Evolutionary conservation across 2,797 vertebrate species (phyloP), one percentile per base, ranked within the genome.

Genomic region (Lutjanus campechanus): DNA sequence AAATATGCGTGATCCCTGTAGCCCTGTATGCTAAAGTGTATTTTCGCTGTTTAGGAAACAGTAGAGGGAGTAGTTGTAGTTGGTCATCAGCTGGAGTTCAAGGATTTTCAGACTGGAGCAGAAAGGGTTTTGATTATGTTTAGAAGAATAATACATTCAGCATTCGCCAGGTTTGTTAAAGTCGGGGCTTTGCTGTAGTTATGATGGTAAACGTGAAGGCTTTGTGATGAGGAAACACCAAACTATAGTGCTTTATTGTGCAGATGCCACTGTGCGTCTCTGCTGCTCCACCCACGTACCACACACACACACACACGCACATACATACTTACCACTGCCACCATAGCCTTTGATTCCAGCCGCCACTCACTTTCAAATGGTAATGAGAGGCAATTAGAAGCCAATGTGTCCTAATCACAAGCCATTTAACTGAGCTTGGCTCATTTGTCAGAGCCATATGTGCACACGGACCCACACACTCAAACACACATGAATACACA

Each of bases 341-440:
- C 83, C 86, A 74, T 67, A 83, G 83, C 83, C 91, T 93, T 92
- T 93, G 87, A 92, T 94, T 92, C 88, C 81, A 91, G 83, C 86
- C 81, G 87, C 86, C 92, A 92, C 92, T 94, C 91, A 91, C 88
- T 92, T 94, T 94, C 92, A 95, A 87, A 94, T 93, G 93, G 87
- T 95, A 95, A 95, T 94, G 92, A 94, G 92, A 88, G 88, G 89
- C 94, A 95, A 95, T 95, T 95, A 95, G 91, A 90, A 90, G 80
- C 91, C 91, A 84, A 91, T 91, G 93, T 92, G 93, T 94, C 86
- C 93, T 95, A 94, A 95, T 95, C 92, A 94, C 86, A 89, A 90
- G 92, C 84, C 90, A 90, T 94, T 94, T 95, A 89, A 92, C 84
- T 75, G 85, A 87, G 88, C 91, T 89, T 67, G 90, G 85, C 91